Evolutionary conservation across 2,113 vertebrate genomes (phyloP).

Genomic region (Formicarius rufipectus): DNA sequence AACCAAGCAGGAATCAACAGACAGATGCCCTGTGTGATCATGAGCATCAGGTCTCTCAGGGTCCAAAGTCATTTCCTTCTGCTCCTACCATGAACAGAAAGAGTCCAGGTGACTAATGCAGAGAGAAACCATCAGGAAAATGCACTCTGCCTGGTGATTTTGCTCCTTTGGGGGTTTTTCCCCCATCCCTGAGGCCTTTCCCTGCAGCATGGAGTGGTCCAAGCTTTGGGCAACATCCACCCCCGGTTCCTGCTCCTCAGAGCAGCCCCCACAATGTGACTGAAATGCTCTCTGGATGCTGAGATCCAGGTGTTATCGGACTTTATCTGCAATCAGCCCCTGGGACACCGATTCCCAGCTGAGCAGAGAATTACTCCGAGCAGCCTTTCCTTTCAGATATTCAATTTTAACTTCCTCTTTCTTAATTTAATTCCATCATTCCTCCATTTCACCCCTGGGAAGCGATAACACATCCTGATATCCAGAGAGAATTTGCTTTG

Average conservation of each 20-base stretch:
- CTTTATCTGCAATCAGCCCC: background rate
- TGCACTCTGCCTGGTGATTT: background rate
- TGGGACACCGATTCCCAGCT: accelerated
- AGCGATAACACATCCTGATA: background rate
- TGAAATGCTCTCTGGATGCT: background rate
- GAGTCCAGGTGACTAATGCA: background rate
- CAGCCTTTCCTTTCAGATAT: background rate
- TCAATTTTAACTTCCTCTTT: background rate
- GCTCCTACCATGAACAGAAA: background rate
- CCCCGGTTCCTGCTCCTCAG: background rate
- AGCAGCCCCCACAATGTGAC: background rate
- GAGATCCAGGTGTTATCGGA: background rate
- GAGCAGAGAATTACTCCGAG: background rate
- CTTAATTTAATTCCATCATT: background rate
- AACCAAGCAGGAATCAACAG: background rate
- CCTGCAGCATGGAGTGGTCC: accelerated
- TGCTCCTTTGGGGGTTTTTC: accelerated
- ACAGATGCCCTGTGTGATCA: background rate
- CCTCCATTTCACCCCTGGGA: background rate
- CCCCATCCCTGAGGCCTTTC: background rate
- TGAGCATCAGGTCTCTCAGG: background rate
- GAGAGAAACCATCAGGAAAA: background rate
- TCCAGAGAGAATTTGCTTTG: background rate
- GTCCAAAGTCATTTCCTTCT: background rate
- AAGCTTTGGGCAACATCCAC: accelerated